Conservation (phyloP, 1,140 invertebrate species). For the Triops cancriformis region DNA sequence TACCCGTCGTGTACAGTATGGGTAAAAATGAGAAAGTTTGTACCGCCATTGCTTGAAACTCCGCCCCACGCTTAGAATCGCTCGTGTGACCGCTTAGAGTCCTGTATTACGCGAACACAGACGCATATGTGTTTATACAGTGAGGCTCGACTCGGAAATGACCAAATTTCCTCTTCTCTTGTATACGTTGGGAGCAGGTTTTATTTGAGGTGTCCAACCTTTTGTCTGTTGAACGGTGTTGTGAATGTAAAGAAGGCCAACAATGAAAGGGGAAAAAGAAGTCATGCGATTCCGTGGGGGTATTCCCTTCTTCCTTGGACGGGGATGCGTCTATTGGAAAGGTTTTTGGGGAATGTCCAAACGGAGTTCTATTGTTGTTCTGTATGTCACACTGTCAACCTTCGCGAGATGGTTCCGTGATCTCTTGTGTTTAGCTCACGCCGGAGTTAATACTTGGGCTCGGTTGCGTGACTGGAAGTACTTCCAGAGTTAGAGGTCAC, state of each 20-base stretch:
- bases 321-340: neutral
- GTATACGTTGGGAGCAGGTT: neutral
- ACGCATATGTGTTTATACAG: neutral
- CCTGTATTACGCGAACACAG: neutral
- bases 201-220: neutral
- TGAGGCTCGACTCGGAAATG: neutral
- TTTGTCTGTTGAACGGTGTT: neutral
- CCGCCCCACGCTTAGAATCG: neutral
- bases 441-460: conserved; percentile 1
- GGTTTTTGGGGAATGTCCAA: neutral
- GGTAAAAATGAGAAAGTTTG: too few species aligned
- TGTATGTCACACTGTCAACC: neutral
- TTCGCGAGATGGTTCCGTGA: conserved; percentile 2
- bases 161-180: conserved; percentile 10
- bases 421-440: neutral
- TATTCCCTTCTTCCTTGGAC: neutral
- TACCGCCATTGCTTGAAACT: too few species aligned
- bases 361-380: conserved; percentile 2
- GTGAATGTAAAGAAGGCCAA: neutral
- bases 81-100: neutral
- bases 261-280: neutral
- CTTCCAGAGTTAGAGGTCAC: conserved; percentile 5
- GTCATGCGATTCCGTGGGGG: neutral
- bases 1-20: too few species aligned
- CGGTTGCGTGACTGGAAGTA: neutral